Percentiles rank a stretch among this genome's conserved stretches.
Evolutionary conservation across 2,888 invertebrate genomes (phyloP).

Genomic region (Stratiomys singularior): DNA sequence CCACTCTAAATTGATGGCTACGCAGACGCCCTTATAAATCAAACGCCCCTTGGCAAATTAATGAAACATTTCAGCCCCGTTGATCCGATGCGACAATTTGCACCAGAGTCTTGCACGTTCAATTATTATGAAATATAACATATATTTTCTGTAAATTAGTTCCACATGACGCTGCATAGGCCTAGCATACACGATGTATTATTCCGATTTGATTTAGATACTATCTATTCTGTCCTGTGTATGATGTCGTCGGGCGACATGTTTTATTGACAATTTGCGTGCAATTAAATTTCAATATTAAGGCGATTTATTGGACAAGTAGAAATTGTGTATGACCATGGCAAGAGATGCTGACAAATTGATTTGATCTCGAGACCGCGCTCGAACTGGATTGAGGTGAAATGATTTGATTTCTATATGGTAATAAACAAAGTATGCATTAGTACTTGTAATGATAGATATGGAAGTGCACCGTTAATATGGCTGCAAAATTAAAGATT

Average conservation of each 20-base stretch:
- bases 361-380: not conserved
- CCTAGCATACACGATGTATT: not conserved
- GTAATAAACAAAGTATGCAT: no score
- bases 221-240: not conserved
- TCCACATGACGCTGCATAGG: not conserved
- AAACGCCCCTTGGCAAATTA: not conserved
- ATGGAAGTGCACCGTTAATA: not conserved
- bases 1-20: not conserved
- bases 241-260: constrained; percentile 21
- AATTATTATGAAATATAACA: not conserved
- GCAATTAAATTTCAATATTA: constrained; percentile 39
- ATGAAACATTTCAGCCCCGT: no score
- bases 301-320: not conserved
- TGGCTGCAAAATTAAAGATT: not conserved
- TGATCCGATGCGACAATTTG: no score
- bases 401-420: not conserved
- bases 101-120: not conserved
- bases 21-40: not conserved
- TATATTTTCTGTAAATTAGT: constrained; percentile 1
- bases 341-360: constrained; percentile 5
- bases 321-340: constrained; percentile 19
- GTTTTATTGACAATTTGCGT: constrained; percentile 38
- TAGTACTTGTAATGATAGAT: not conserved
- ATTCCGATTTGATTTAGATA: constrained; percentile 24
- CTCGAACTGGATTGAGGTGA: not conserved